Conservation (phyloP, 2,113 vertebrate genomes). For the Ageneiosus marmoratus region DNA sequence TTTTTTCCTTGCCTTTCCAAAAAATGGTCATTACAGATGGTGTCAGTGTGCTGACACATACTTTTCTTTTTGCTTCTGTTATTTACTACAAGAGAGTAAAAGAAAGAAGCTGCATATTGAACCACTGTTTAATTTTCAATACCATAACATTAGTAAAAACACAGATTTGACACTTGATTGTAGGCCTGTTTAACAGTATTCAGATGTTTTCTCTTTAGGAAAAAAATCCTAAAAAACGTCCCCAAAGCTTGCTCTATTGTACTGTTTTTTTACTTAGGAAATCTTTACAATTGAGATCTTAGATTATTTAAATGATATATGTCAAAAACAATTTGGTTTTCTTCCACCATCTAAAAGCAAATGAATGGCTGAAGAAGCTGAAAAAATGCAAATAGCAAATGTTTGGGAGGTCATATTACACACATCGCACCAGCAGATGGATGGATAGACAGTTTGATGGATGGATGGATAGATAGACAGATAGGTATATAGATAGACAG, state of each 20-base stretch:
- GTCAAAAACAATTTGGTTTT: not conserved
- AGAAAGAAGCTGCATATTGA: not conserved
- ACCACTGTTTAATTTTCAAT: not conserved
- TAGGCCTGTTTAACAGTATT: not conserved
- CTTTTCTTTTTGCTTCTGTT: not conserved
- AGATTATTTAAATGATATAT: not conserved
- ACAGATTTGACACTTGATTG: not conserved
- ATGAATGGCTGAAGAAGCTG: not conserved
- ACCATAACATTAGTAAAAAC: not conserved
- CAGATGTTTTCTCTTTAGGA: not conserved
- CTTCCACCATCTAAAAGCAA: not conserved
- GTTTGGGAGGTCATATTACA: not conserved
- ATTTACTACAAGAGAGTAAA: not conserved
- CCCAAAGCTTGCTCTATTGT: not conserved
- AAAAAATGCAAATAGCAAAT: not conserved
- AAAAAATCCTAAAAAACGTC: not conserved
- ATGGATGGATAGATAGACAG: too few species aligned
- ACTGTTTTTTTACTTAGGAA: not conserved
- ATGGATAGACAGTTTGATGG: too few species aligned
- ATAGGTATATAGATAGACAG: too few species aligned
- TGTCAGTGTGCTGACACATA: not conserved
- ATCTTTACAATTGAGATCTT: not conserved
- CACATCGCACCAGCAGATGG: too few species aligned
- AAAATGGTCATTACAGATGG: not conserved
- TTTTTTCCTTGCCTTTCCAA: not conserved